Conservation (phyloP, 2,888 invertebrate species). For the Stenotaenia linearis region DNA sequence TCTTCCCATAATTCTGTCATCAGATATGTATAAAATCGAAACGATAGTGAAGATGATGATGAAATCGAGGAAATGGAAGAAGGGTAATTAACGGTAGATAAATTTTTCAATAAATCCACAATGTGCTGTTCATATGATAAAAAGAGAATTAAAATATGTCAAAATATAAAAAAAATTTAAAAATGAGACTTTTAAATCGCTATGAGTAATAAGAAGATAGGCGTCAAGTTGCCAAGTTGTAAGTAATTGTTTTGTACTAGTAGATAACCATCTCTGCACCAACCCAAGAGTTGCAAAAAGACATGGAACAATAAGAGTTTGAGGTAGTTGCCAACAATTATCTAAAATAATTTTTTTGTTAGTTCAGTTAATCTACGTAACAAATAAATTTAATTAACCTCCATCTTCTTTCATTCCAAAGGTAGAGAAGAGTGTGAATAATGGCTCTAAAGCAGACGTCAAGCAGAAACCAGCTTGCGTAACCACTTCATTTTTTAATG, state of each 20-base stretch:
- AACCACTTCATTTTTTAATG: neutral
- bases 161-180: neutral
- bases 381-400: neutral
- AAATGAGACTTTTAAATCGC: conserved; percentile 31
- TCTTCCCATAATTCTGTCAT: neutral
- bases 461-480: neutral
- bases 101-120: conserved; percentile 9
- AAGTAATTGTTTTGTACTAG: neutral
- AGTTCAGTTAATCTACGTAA: neutral
- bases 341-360: neutral
- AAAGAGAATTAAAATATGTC: neutral
- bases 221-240: conserved; percentile 24
- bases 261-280: conserved; percentile 13
- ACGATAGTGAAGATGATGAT: neutral
- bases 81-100: neutral
- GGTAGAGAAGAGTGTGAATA: neutral
- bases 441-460: conserved; percentile 10
- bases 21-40: neutral
- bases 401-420: neutral
- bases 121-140: neutral
- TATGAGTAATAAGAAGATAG: conserved; percentile 30
- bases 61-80: neutral
- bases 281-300: conserved; percentile 20
- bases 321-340: neutral
- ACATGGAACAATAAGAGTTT: conserved; percentile 1